A percentile compares a stretch with the other conserved stretches of the same genome.
Conservation (phyloP, 2,113 vertebrate species). For the Egretta garzetta region DNA sequence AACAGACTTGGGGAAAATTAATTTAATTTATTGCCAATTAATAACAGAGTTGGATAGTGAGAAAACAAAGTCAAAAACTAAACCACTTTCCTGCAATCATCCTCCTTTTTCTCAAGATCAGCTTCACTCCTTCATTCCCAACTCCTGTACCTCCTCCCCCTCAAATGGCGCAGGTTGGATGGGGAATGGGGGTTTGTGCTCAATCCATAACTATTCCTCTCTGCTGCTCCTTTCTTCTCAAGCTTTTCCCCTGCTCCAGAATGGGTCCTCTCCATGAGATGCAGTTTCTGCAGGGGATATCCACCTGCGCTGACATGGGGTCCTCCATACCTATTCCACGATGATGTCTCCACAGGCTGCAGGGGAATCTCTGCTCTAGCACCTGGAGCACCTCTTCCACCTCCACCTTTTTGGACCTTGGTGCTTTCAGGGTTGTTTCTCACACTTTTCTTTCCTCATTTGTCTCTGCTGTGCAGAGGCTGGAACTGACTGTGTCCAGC, state of each 20-base stretch:
- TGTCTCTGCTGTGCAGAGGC: background rate
- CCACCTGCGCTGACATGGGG: fast-evolving
- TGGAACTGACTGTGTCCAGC: background rate
- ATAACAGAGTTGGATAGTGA: background rate
- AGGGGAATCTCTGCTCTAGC: background rate
- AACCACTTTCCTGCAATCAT: background rate
- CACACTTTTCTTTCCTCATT: background rate
- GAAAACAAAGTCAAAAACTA: background rate
- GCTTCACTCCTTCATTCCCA: background rate
- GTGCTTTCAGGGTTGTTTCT: background rate
- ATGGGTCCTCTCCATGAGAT: background rate
- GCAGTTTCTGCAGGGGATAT: background rate
- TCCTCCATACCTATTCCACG: background rate
- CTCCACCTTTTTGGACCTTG: background rate
- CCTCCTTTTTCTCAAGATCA: background rate
- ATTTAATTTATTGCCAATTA: background rate
- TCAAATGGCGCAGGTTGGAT: fast-evolving
- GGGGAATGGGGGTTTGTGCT: background rate
- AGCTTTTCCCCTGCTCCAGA: background rate
- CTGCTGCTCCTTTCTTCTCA: background rate
- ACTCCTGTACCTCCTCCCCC: background rate
- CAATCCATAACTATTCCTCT: background rate
- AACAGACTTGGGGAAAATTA: background rate
- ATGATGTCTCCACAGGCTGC: background rate
- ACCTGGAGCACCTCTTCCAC: background rate